Evolutionary conservation across 2,113 vertebrate genomes (phyloP).

Genomic region (Gasterosteus aculeatus): DNA sequence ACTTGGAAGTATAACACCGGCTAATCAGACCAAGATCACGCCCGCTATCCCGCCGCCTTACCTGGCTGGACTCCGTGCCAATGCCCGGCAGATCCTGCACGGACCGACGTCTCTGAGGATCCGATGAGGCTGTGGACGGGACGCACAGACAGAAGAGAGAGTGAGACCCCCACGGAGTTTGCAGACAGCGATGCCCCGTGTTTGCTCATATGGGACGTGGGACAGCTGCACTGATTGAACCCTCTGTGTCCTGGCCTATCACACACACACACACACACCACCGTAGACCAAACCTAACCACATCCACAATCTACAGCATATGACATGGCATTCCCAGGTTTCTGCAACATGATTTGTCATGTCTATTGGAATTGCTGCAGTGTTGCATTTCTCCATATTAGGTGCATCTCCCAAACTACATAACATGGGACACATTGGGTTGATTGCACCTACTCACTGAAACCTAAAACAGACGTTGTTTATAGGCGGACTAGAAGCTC

Average conservation of each 20-base stretch:
- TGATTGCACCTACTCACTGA: not conserved
- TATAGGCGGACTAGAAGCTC: not conserved
- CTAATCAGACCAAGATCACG: not conserved
- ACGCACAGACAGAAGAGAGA: conserved; percentile 60
- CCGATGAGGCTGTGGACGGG: conserved; percentile 84
- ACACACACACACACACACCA: not conserved
- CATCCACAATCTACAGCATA: conserved; percentile 18
- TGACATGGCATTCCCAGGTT: not conserved
- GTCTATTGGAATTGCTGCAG: not conserved
- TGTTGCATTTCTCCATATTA: not conserved
- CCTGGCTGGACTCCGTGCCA: conserved; percentile 93
- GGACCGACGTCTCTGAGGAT: conserved; percentile 93
- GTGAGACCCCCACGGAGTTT: conserved; percentile 56
- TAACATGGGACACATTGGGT: not conserved
- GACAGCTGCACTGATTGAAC: conserved; percentile 85
- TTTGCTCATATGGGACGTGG: conserved; percentile 57
- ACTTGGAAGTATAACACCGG: not conserved
- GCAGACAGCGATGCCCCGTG: conserved; percentile 1
- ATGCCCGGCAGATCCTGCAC: conserved; percentile 93
- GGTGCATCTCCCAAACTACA: not conserved
- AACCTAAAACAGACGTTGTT: not conserved
- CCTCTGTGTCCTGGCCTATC: conserved; percentile 76
- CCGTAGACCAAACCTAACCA: conserved; percentile 57
- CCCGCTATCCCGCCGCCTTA: conserved; percentile 68
- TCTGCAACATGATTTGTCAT: not conserved